A percentile compares a stretch with the other conserved stretches of the same genome.
phyloP scores from a whole-genome alignment of 2,888 invertebrate species.

The Mesochorus sp. region DNA sequence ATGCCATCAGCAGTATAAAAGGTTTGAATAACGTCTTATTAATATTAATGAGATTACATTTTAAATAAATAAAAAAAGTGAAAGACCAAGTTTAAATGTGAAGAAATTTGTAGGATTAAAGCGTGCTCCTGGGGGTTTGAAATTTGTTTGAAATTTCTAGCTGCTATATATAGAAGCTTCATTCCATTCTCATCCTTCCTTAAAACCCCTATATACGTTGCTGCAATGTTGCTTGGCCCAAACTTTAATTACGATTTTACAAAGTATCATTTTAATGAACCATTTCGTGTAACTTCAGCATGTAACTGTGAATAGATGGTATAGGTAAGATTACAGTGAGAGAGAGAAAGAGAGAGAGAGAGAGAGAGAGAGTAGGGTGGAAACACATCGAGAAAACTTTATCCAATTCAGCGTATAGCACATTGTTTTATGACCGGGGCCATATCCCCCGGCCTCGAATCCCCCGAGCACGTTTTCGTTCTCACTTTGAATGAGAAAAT shows the following conservation, averaged over 20 bases:
- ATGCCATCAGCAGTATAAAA: no score
- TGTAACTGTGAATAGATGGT: slow-evolving; percentile 31
- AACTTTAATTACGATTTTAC: slow-evolving; percentile 52
- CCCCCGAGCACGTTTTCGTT: slow-evolving; percentile 25
- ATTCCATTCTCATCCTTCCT: neutral
- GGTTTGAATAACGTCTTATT: no score
- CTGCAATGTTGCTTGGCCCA: neutral
- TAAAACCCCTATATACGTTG: no score
- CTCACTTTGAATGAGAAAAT: neutral
- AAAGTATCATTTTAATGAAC: slow-evolving; percentile 54
- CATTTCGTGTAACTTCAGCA: slow-evolving; percentile 35
- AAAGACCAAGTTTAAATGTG: no score
- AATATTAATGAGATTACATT: no score
- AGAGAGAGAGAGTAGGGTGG: neutral
- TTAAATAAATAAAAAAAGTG: no score
- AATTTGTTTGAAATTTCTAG: neutral
- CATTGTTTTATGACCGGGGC: slow-evolving; percentile 12
- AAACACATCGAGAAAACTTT: slow-evolving; percentile 35
- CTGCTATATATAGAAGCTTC: neutral
- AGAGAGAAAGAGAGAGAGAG: neutral
- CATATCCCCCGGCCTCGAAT: neutral
- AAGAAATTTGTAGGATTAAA: no score
- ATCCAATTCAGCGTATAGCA: slow-evolving; percentile 28
- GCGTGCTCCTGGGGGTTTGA: neutral
- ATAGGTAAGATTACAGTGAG: slow-evolving; percentile 42